Percentiles rank a stretch among this genome's conserved stretches.
phyloP scores from a whole-genome alignment of 2,888 invertebrate genomes.

The Acanthosepion lycidas region DNA sequence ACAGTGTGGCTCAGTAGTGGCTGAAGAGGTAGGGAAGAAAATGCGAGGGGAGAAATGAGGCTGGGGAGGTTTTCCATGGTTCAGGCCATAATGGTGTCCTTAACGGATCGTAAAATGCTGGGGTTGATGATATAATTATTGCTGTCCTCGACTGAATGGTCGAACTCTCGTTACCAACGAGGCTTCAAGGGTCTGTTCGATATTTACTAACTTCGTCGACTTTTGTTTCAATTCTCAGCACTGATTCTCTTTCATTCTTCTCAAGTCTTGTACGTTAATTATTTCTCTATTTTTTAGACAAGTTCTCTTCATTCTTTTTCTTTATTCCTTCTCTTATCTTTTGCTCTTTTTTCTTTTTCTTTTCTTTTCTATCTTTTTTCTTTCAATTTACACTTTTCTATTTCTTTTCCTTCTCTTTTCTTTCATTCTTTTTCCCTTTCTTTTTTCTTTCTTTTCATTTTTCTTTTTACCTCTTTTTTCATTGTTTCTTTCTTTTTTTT shows the following conservation, averaged over 20 bases:
- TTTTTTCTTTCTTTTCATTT: too few relatives aligned
- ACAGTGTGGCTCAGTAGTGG: not conserved
- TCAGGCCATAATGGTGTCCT: conserved; percentile 9
- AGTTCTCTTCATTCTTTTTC: not conserved
- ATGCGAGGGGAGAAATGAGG: not conserved
- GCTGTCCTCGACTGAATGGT: not conserved
- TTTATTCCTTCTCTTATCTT: not conserved
- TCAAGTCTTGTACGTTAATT: too few relatives aligned
- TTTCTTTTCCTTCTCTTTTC: not conserved
- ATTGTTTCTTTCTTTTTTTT: not conserved
- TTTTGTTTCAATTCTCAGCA: not conserved
- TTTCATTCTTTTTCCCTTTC: not conserved
- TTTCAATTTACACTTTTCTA: not conserved
- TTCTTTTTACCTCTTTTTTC: too few relatives aligned
- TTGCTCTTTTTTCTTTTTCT: not conserved
- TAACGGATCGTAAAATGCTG: conserved; percentile 33
- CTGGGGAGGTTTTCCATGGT: not conserved
- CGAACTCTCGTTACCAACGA: not conserved
- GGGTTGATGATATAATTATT: not conserved
- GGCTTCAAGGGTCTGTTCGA: not conserved
- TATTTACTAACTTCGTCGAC: not conserved
- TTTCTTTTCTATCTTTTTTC: not conserved
- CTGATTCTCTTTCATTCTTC: too few relatives aligned
- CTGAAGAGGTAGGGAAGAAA: not conserved
- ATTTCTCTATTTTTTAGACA: too few relatives aligned